Evolutionary conservation across 1,140 invertebrate genomes (phyloP).

Genomic region (Aphelenchoides besseyi): DNA sequence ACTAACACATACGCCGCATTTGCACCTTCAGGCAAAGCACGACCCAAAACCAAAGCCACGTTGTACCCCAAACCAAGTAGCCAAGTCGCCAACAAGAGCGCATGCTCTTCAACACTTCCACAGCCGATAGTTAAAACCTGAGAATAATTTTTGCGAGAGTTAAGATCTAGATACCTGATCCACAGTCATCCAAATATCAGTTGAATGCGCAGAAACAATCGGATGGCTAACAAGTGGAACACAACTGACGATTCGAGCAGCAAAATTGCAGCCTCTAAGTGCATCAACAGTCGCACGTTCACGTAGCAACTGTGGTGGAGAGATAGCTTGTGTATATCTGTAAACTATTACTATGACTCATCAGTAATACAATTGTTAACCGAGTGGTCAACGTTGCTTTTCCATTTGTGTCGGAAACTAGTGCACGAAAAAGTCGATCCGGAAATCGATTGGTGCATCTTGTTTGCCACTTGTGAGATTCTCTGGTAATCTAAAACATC

Average conservation of each 20-base stretch:
- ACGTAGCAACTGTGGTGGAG: conserved; percentile 1
- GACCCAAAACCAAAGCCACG: conserved; percentile 31
- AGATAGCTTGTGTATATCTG: conserved; percentile 25
- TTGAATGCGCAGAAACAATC: conserved; percentile 3
- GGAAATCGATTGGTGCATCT: conserved; percentile 18
- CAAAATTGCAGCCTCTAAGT: conserved; percentile 22
- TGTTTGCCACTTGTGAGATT: conserved; percentile 9
- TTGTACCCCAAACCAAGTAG: conserved; percentile 34
- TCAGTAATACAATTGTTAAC: not conserved
- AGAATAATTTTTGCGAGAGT: not conserved
- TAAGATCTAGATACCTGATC: conserved; percentile 37
- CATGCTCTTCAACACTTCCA: conserved; percentile 40
- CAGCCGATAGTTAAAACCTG: conserved; percentile 46
- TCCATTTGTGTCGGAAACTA: conserved; percentile 35
- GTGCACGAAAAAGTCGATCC: conserved; percentile 22
- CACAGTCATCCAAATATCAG: conserved; percentile 43
- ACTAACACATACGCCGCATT: conserved; percentile 46
- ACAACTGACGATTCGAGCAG: conserved; percentile 28
- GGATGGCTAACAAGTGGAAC: conserved; percentile 31
- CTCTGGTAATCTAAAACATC: conserved; percentile 18
- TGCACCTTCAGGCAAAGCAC: conserved; percentile 43
- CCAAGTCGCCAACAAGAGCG: conserved; percentile 40
- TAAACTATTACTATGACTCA: conserved; percentile 21
- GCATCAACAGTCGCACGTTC: not conserved
- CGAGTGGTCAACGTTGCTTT: conserved; percentile 16